These are phyloP conservation scores for Drosophila cracens DNA, from an alignment of 2,888 invertebrate species.

Conservation along the genomic window DNA sequence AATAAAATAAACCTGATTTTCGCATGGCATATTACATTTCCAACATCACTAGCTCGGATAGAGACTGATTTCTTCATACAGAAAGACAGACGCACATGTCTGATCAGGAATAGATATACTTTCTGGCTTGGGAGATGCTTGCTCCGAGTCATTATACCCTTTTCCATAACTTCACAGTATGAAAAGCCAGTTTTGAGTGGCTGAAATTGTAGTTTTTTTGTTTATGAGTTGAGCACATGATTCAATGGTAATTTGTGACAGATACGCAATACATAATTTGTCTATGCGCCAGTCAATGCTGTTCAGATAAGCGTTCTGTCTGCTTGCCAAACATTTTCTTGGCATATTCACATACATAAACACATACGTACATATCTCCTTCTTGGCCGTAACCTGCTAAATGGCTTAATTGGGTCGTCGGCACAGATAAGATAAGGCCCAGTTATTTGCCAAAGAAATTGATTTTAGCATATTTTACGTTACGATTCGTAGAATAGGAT, in stretches of 20 bases:
- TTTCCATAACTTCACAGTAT: neutral
- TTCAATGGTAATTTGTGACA: constrained; percentile 58
- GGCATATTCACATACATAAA: neutral
- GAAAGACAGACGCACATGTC: neutral
- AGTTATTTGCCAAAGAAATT: constrained; percentile 51
- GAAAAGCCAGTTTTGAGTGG: neutral
- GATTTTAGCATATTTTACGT: constrained; percentile 42
- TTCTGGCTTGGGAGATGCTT: neutral
- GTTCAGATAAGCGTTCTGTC: constrained; percentile 25
- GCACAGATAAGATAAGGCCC: constrained; percentile 52
- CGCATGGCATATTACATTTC: neutral
- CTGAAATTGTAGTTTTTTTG: neutral
- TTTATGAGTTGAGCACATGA: constrained; percentile 55
- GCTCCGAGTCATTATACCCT: neutral
- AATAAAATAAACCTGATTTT: neutral
- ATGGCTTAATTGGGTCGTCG: constrained; percentile 57
- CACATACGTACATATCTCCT: neutral
- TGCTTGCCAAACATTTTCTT: constrained; percentile 28
- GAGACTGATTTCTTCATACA: neutral
- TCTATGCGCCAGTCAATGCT: constrained; percentile 54
- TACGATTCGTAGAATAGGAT: no score
- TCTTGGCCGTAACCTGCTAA: constrained; percentile 11
- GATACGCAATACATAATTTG: constrained; percentile 69
- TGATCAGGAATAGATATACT: neutral
- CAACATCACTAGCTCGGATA: neutral